Evolutionary conservation across 2,797 vertebrate species (phyloP), one percentile per base, ranked within the genome.

Genomic region (Garrulus glandarius): DNA sequence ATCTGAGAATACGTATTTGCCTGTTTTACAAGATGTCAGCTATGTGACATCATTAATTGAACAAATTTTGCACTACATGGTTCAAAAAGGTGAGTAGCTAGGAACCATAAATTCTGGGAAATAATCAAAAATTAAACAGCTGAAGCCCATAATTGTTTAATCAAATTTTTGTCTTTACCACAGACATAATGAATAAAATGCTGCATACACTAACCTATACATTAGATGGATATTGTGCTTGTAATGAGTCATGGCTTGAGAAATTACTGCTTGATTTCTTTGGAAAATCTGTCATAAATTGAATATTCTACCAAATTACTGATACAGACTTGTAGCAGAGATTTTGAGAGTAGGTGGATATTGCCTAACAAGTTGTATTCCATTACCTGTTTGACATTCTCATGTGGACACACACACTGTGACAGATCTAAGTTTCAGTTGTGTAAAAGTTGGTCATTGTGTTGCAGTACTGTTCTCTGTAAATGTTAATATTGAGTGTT

Each of bases 41-140:
- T 98, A 96, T 88, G 99, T 99, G 98, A 98, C 98, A 92, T 98
- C 99, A 46, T 96, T 99, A 97, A 98, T 99, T 71, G 99, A 99
- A 98, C 99, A 99, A 97, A 98, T 99, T 98, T 99, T 99, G 99
- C 98, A 99, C 99, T 99, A 99, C 98, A 98, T 99, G 99, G 98
- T 99, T 98, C 99, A 99, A 94, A 99, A 99, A 99, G 99, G 99
- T 99, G 96, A 96, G 98, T 97, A 56, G 16, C 24, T 72, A 49
- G 49, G 30, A 46, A 8, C 17, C 39, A 16, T n/a, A 64, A 47
- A 10, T 92, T 92, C 27, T 75, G 60, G 50, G n/a, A 60, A 78
- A 9, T 70, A 69, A 34, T 34, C 0, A 50, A 5, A 88, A 75
- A 20, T 67, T 8, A 16, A 85, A 47, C 11, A 65, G 3, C 15